These are phyloP conservation scores for Lepus townsendii DNA, from an alignment of 2,797 vertebrate genomes.

Conservation along the genomic window DNA sequence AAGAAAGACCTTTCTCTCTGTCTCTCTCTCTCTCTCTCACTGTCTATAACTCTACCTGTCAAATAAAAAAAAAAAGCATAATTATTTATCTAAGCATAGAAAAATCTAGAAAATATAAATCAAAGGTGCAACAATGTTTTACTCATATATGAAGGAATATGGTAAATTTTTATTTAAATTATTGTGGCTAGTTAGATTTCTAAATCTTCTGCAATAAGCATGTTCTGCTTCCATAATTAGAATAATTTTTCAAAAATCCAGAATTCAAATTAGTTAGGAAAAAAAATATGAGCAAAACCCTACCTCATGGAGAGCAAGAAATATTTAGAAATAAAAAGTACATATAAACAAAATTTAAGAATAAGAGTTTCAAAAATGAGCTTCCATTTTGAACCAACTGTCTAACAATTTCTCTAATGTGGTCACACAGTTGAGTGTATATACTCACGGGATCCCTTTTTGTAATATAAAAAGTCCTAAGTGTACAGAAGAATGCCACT, in stretches of 20 bases:
- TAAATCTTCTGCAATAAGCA: not conserved
- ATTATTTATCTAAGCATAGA: not conserved
- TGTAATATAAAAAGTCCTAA: not conserved
- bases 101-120: not conserved
- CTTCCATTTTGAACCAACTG: not conserved
- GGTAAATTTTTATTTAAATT: not conserved
- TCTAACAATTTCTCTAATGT: not conserved
- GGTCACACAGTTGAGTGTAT: not conserved
- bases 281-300: not conserved
- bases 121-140: not conserved
- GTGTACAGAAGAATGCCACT: not conserved
- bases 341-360: conserved; percentile 6
- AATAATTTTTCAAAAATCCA: not conserved
- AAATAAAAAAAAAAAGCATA: not conserved
- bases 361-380: not conserved
- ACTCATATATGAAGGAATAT: not conserved
- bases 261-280: conserved; percentile 36
- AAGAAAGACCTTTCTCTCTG: too few species aligned
- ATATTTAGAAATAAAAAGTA: conserved; percentile 19
- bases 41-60: too few species aligned
- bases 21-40: too few species aligned
- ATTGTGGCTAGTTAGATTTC: not conserved
- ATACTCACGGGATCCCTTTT: not conserved
- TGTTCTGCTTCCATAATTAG: not conserved
- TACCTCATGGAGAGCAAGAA: not conserved